A percentile compares a stretch with the other conserved stretches of the same genome.
Conservation (phyloP, 2,888 invertebrate species). For the Hirtodrosophila histrioides region DNA sequence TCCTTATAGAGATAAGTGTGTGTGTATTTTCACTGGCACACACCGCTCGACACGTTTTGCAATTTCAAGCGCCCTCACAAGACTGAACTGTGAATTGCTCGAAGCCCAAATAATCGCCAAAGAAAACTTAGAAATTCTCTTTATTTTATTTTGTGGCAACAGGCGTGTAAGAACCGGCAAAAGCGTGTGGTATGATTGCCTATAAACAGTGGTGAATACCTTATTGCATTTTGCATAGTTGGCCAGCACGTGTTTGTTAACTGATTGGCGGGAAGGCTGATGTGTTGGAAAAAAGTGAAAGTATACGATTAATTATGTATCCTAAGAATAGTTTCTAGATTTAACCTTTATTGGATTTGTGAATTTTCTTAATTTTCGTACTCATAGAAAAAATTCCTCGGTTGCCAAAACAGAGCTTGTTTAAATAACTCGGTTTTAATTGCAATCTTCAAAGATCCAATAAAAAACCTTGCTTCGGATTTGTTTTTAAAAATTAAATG, state of each 20-base stretch:
- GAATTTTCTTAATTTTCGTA: no score
- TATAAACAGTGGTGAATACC: constrained; percentile 56
- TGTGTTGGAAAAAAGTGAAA: no score
- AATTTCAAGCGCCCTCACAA: constrained; percentile 68
- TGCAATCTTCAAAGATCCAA: no score
- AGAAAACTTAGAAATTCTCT: constrained; percentile 81
- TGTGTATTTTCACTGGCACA: constrained; percentile 9
- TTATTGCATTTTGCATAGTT: background rate
- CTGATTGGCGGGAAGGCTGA: constrained; percentile 30
- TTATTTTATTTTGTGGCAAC: constrained; percentile 51
- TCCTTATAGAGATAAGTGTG: background rate
- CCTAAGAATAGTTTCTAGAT: no score
- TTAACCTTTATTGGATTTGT: no score
- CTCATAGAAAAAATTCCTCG: no score
- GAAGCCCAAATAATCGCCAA: constrained; percentile 69
- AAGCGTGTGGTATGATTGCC: constrained; percentile 51
- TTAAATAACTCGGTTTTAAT: no score
- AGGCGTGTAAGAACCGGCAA: constrained; percentile 36
- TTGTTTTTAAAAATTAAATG: no score
- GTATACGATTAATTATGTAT: no score
- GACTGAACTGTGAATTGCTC: constrained; percentile 68
- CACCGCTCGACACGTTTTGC: constrained; percentile 58
- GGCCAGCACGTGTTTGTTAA: constrained; percentile 29
- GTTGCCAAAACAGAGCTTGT: no score
- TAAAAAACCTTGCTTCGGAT: no score